Conservation (phyloP, 2,113 vertebrate species). For the Corydoras maculifer region DNA sequence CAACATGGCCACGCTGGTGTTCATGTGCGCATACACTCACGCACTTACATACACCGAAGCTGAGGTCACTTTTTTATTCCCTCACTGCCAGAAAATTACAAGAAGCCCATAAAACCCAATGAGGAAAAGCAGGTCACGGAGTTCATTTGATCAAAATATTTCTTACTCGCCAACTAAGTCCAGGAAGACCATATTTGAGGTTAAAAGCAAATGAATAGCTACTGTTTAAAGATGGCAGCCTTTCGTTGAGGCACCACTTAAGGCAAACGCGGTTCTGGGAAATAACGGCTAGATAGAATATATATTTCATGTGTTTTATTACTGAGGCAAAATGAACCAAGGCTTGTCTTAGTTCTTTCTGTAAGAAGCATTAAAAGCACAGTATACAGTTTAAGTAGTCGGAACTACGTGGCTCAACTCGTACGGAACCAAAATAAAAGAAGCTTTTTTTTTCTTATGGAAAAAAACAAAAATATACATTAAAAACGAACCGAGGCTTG, state of each 20-base stretch:
- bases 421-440: too few relatives aligned
- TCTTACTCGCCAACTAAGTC: slow-evolving; percentile 18
- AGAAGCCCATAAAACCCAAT: neutral
- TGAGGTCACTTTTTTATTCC: slow-evolving; percentile 23
- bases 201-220: slow-evolving; percentile 24
- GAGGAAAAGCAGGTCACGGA: slow-evolving; percentile 23
- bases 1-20: neutral
- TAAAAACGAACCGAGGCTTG: neutral
- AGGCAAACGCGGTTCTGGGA: slow-evolving; percentile 22
- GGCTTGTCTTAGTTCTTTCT: neutral
- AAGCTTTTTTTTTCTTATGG: too few relatives aligned
- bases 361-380: neutral
- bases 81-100: slow-evolving; percentile 20
- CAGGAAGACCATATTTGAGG: slow-evolving; percentile 10
- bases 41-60: slow-evolving; percentile 2
- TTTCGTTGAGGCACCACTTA: slow-evolving; percentile 19
- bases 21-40: neutral
- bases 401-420: too few relatives aligned
- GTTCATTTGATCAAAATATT: slow-evolving; percentile 21
- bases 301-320: slow-evolving; percentile 20
- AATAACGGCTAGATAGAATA: slow-evolving; percentile 22
- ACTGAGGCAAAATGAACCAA: slow-evolving; percentile 6
- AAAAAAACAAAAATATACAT: too few relatives aligned
- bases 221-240: slow-evolving; percentile 22
- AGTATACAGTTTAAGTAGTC: neutral